phyloP scores from a whole-genome alignment of 2,113 vertebrate species.

The Genyomyrus donnyi region DNA sequence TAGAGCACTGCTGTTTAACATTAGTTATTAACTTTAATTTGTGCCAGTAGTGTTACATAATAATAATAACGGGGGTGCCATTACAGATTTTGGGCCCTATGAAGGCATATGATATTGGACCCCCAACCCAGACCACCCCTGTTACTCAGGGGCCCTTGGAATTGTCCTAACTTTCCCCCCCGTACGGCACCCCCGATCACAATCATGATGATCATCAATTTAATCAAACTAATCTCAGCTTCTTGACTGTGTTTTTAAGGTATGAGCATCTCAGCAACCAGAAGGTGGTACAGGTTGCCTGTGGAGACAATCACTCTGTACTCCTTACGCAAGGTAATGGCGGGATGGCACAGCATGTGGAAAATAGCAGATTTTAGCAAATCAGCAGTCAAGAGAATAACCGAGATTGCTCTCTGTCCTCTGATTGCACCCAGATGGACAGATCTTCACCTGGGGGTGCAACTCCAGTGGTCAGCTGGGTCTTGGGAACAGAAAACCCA shows the following conservation, averaged over 20 bases:
- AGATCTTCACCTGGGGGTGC: conserved; percentile 64
- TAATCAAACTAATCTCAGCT: not conserved
- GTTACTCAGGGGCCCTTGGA: not conserved
- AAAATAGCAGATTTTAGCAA: not conserved
- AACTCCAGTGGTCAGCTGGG: conserved; percentile 67
- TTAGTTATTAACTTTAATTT: not conserved
- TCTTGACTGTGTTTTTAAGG: conserved; percentile 37
- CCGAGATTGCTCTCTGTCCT: not conserved
- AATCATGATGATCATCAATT: not conserved
- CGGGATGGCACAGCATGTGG: not conserved
- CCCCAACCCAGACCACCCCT: not conserved
- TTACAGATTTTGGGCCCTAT: not conserved
- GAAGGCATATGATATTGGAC: not conserved
- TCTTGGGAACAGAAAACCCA: conserved; percentile 19
- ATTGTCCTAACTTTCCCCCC: not conserved
- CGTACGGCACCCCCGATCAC: not conserved
- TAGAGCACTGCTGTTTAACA: not conserved
- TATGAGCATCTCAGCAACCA: conserved; percentile 32
- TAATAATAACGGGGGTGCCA: not conserved
- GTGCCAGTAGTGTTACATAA: not conserved
- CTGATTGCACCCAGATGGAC: conserved; percentile 30
- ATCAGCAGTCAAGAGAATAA: not conserved
- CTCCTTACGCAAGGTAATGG: conserved; percentile 57
- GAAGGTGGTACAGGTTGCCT: conserved; percentile 54
- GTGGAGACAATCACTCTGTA: conserved; percentile 60